Evolutionary conservation across 2,888 invertebrate genomes (phyloP).

Genomic region (Horisme vitalbata): DNA sequence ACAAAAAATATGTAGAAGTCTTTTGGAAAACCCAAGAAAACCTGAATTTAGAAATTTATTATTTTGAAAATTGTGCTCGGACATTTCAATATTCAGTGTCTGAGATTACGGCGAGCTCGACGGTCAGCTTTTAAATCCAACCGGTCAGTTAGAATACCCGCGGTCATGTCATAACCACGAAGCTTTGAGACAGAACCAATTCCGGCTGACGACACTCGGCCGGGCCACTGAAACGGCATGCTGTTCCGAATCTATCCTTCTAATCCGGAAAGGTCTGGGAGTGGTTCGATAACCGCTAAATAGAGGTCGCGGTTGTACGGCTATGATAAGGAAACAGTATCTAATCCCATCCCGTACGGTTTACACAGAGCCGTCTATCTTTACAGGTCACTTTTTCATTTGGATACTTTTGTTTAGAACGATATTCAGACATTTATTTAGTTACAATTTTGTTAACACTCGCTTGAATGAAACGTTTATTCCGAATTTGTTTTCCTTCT

Average conservation of each 20-base stretch:
- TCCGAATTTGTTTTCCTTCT: no score
- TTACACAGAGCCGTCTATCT: slow-evolving; percentile 5
- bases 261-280: slow-evolving; percentile 74
- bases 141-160: slow-evolving; percentile 8
- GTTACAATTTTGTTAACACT: no score
- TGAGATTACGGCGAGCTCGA: no score
- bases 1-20: no score
- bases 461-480: no score
- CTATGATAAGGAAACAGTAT: slow-evolving; percentile 28
- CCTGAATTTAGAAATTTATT: no score
- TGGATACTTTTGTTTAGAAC: no score
- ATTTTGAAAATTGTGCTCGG: no score
- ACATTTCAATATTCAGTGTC: no score
- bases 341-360: slow-evolving; percentile 16
- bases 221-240: slow-evolving; percentile 8
- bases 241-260: slow-evolving; percentile 26
- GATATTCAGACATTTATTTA: no score
- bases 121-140: background rate
- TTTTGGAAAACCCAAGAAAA: no score
- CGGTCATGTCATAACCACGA: slow-evolving; percentile 14
- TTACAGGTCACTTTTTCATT: slow-evolving; percentile 9
- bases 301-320: slow-evolving; percentile 42
- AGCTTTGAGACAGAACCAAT: slow-evolving; percentile 19
- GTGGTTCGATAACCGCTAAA: slow-evolving; percentile 76
- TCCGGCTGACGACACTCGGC: slow-evolving; percentile 24